These are phyloP conservation scores for Latheticus oryzae DNA, from an alignment of 2,888 invertebrate species.

Conservation along the genomic window DNA sequence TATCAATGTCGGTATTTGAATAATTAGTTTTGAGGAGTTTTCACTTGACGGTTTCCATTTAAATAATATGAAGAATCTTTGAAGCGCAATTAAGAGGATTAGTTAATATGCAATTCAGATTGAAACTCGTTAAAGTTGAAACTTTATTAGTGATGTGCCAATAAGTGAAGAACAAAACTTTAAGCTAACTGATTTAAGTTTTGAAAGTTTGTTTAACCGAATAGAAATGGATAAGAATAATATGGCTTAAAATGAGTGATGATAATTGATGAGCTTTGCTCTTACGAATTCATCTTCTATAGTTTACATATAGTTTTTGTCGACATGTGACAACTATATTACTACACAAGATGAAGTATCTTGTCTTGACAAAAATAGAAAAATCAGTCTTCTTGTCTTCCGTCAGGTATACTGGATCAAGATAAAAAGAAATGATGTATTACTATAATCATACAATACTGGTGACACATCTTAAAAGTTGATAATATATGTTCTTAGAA, in stretches of 20 bases:
- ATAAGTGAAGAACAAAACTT: slow-evolving; percentile 28
- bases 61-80: slow-evolving; percentile 8
- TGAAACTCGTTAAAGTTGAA: slow-evolving; percentile 8
- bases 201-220: no score
- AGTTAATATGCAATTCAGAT: slow-evolving; percentile 30
- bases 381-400: slow-evolving; percentile 2
- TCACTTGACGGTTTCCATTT: no score
- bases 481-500: no score
- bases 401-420: background rate
- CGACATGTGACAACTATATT: slow-evolving; percentile 3
- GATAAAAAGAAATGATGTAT: slow-evolving; percentile 4
- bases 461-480: no score
- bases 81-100: slow-evolving; percentile 1
- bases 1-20: no score
- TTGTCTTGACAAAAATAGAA: background rate
- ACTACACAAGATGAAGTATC: background rate
- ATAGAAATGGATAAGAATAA: no score
- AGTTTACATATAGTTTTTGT: no score
- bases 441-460: no score
- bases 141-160: slow-evolving; percentile 27
- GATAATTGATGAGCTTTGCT: no score
- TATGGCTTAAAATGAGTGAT: no score
- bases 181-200: slow-evolving; percentile 26
- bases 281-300: no score
- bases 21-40: no score